Base-by-base conservation (phyloP, 2,888 invertebrate genomes). In the Steinernema carpocapsae region DNA sequence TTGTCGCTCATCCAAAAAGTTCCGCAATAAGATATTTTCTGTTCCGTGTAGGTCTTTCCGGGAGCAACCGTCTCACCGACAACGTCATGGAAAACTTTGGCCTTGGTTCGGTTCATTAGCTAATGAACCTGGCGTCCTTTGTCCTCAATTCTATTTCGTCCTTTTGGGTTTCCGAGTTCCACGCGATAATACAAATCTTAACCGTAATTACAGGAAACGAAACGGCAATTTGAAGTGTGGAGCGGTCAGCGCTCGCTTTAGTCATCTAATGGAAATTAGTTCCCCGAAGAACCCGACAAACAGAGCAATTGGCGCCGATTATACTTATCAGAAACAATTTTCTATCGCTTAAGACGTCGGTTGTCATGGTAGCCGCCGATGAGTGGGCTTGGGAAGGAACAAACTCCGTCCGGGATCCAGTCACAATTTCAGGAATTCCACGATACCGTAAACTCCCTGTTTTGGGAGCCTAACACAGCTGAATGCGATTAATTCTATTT, bases 121-220 rank as follows among this genome's bases (percentile, higher is more conserved):
- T 37, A 37, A 37, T 37, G 37, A 37, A 37, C 37, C 4, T 10
- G 32, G 64, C 14, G 64, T 64, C 29, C 17, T 32, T 14, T 19
- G n/a, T 32, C 64, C 64, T 37, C 24, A 22, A 14, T 17, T 26
- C 32, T 32, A 26, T 48, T 48, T 48, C 17, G 7, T 14, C n/a
- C 48, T 37, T 37, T 3, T 4, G n/a, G 48, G 3, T 48, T 48
- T 48, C 48, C 29, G 32, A 29, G 64, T 32, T 64, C 32, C 64
- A 64, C 64, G 64, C 64, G 64, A 64, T 4, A 32, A 12, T 64
- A 64, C 64, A 29, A 64, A 64, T 32, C 52, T 2, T 1, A 22
- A 14, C 14, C 32, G 14, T 56, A 24, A 56, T 56, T 48, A 19
- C 56, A 22, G 56, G 56, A 56, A 22, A 19, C 19, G 4, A 22